A percentile compares a stretch with the other conserved stretches of the same genome.
Conservation (phyloP, 2,113 vertebrate species). For the Penelope pileata region DNA sequence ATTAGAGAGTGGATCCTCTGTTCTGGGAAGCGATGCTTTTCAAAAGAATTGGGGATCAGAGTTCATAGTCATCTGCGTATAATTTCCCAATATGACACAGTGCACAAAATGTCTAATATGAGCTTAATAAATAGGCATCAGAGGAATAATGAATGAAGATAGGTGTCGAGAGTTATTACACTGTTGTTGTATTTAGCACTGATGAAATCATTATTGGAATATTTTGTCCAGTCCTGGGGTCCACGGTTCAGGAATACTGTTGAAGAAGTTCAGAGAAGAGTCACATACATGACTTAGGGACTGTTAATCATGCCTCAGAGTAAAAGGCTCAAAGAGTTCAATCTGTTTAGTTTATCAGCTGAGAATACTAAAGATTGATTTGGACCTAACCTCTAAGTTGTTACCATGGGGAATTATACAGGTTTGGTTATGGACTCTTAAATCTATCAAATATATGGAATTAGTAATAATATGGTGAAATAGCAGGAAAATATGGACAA, state of each 20-base stretch:
- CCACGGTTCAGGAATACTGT: constrained; percentile 49
- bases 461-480: neutral
- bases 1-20: neutral
- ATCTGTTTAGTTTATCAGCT: constrained; percentile 41
- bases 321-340: constrained; percentile 39
- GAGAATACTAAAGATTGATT: constrained; percentile 40
- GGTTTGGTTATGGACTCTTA: constrained; percentile 9
- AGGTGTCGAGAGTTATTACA: constrained; percentile 60
- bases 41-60: constrained; percentile 5
- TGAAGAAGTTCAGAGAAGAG: constrained; percentile 57
- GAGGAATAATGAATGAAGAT: constrained; percentile 70
- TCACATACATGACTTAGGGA: constrained; percentile 14
- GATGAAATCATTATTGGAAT: constrained; percentile 70
- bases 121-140: constrained; percentile 66
- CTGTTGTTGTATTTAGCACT: constrained; percentile 68
- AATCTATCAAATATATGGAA: constrained; percentile 5
- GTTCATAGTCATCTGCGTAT: constrained; percentile 22
- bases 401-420: constrained; percentile 14
- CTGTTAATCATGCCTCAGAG: constrained; percentile 44
- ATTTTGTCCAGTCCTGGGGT: constrained; percentile 46
- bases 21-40: constrained; percentile 13
- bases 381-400: constrained; percentile 23
- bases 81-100: constrained; percentile 44
- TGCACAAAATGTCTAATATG: constrained; percentile 35
- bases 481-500: neutral